A percentile compares a stretch with the other conserved stretches of the same genome.
These are phyloP conservation scores for Saturnia pavonia DNA, from an alignment of 2,888 invertebrate genomes.

Conservation along the genomic window DNA sequence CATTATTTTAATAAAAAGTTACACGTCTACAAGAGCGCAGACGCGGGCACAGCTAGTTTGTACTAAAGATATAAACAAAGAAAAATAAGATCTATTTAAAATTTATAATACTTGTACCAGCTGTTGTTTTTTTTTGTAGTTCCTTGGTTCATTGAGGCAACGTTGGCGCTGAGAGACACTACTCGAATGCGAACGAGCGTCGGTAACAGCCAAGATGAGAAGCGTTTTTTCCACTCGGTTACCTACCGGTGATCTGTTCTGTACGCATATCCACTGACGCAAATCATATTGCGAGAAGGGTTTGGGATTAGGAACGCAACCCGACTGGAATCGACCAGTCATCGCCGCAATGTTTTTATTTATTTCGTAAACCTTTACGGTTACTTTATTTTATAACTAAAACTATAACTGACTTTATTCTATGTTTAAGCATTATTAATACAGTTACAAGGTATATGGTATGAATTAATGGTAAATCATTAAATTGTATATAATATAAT, in stretches of 20 bases:
- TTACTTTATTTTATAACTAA: not conserved
- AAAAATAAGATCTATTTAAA: not conserved
- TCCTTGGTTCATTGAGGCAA: slow-evolving; percentile 17
- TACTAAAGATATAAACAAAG: not conserved
- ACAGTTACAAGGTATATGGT: not conserved
- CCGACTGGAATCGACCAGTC: slow-evolving; percentile 63
- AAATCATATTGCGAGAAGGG: slow-evolving; percentile 81
- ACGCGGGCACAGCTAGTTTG: too few relatives aligned
- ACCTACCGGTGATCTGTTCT: slow-evolving; percentile 78
- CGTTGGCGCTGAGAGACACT: slow-evolving; percentile 41
- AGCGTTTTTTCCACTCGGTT: slow-evolving; percentile 81
- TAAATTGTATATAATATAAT: not conserved
- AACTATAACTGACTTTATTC: not conserved
- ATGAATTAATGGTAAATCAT: too few relatives aligned
- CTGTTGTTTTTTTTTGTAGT: not conserved
- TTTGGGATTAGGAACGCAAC: slow-evolving; percentile 68
- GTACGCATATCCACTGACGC: slow-evolving; percentile 80
- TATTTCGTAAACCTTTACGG: slow-evolving; percentile 31
- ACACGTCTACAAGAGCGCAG: too few relatives aligned
- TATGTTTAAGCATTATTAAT: not conserved
- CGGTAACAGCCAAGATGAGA: slow-evolving; percentile 70
- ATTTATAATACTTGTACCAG: not conserved
- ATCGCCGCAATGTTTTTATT: slow-evolving; percentile 71
- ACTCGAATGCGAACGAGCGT: slow-evolving; percentile 61
- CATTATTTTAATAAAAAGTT: too few relatives aligned